Conservation (phyloP, 2,888 invertebrate species). For the Hypena proboscidalis region DNA sequence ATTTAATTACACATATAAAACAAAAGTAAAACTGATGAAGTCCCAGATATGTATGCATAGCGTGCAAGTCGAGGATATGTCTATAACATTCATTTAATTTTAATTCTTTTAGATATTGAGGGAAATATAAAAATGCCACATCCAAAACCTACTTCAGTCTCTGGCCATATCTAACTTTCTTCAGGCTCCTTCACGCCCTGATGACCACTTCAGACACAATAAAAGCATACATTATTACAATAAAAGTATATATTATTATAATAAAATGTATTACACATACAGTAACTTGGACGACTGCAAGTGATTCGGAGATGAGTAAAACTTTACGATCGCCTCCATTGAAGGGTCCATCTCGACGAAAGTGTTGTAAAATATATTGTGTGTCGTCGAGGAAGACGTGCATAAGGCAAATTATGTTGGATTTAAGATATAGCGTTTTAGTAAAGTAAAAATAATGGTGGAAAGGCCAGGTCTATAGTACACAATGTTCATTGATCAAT, state of each 20-base stretch:
- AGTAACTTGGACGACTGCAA: constrained; percentile 20
- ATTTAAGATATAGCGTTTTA: too few species aligned
- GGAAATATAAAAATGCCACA: constrained; percentile 10
- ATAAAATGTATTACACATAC: constrained; percentile 28
- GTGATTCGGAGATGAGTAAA: constrained; percentile 34
- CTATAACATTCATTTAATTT: too few species aligned
- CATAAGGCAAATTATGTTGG: too few species aligned
- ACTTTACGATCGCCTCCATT: constrained; percentile 27
- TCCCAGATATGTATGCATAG: too few species aligned
- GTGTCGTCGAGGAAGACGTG: too few species aligned
- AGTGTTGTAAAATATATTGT: constrained; percentile 10
- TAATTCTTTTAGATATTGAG: too few species aligned
- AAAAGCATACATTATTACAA: constrained; percentile 45
- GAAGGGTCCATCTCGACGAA: constrained; percentile 29
- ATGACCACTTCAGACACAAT: constrained; percentile 46
- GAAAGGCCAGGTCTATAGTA: too few species aligned
- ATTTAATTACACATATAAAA: too few species aligned
- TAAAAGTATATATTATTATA: constrained; percentile 40
- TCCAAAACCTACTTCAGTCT: constrained; percentile 12
- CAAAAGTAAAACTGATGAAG: too few species aligned
- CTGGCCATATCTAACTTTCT: constrained; percentile 40
- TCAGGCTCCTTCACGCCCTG: constrained; percentile 43
- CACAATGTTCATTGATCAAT: too few species aligned
- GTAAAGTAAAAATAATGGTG: too few species aligned
- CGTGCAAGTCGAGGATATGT: not conserved